Evolutionary conservation across 2,888 invertebrate genomes (phyloP), one percentile per base, ranked within the genome.

Genomic region (Polydrusus pterygomalis): DNA sequence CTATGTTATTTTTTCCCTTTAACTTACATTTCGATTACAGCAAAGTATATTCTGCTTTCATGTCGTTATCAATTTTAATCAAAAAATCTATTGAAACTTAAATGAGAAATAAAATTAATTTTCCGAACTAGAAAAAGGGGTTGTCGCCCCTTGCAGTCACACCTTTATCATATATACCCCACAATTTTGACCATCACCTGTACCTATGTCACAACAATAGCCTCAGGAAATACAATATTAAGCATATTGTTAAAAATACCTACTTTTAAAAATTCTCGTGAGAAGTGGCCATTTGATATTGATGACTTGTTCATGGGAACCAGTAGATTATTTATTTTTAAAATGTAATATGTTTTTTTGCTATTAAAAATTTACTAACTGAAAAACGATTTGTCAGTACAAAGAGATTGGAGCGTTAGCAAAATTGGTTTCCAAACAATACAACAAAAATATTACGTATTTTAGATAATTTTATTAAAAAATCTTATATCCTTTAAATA

Each of bases 121-220:
- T 15, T 15, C 17, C 17, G 9, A 34, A 17, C 17, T 49, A 38
- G 49, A 49, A 70, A 70, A 34, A 10, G 69, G 70, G 70, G 70
- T 70, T 60, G 70, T 62, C 62, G 47, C 38, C 49, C 34, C 38
- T 62, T 38, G 60, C 30, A 15, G 62, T 62, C 49, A 60, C 70
- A 70, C 70, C 60, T 60, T 70, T 58, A 60, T 62, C 62, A 51
- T n/a, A 47, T 49, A 70, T 47, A 70, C 47, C 70, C 70, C 70
- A 70, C 70, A 70, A 49, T 70, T 69, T 70, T 58, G 43, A 70
- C 60, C 60, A 70, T 70, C 69, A 45, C 58, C 60, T 70, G 69
- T 58, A 45, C 56, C n/a, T n/a, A n/a, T n/a, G 40, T 70, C 58
- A 70, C 60, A 70, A 70, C 60, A 70, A 62, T 70, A 70, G 34